Evolutionary conservation across 2,113 vertebrate genomes (phyloP).

Genomic region (Paedocypris sp.): DNA sequence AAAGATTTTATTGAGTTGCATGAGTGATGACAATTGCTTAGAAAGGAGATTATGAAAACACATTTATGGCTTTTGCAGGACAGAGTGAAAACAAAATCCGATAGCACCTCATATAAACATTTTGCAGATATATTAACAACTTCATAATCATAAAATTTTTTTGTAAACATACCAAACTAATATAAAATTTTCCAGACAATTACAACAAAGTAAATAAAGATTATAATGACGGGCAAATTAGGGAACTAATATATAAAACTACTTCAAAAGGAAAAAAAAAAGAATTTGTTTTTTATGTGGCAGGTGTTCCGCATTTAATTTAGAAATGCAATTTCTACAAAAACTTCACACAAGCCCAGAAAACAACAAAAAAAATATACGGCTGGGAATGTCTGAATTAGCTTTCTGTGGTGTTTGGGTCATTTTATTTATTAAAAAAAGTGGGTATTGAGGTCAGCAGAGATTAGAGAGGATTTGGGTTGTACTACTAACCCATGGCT

Average conservation of each 20-base stretch:
- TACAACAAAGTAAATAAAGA: constrained; percentile 29
- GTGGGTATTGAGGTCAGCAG: not conserved
- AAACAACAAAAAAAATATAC: not conserved
- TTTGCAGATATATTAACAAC: constrained; percentile 42
- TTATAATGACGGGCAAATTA: constrained; percentile 7
- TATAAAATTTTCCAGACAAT: constrained; percentile 34
- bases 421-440: not conserved
- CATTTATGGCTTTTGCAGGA: constrained; percentile 34
- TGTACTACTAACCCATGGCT: constrained; percentile 5
- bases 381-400: constrained; percentile 8
- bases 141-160: constrained; percentile 39
- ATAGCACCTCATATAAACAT: constrained; percentile 40
- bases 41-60: constrained; percentile 31
- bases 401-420: not conserved
- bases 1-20: constrained; percentile 35
- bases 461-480: not conserved
- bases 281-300: not conserved
- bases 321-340: no score
- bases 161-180: constrained; percentile 40
- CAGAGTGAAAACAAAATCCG: constrained; percentile 30
- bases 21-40: constrained; percentile 33
- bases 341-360: not conserved
- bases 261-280: not conserved
- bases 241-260: constrained; percentile 2
- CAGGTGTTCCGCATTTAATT: not conserved